Percentiles rank a stretch among this genome's conserved stretches.
Conservation (phyloP, 2,113 vertebrate genomes). For the Pampusana beccarii region DNA sequence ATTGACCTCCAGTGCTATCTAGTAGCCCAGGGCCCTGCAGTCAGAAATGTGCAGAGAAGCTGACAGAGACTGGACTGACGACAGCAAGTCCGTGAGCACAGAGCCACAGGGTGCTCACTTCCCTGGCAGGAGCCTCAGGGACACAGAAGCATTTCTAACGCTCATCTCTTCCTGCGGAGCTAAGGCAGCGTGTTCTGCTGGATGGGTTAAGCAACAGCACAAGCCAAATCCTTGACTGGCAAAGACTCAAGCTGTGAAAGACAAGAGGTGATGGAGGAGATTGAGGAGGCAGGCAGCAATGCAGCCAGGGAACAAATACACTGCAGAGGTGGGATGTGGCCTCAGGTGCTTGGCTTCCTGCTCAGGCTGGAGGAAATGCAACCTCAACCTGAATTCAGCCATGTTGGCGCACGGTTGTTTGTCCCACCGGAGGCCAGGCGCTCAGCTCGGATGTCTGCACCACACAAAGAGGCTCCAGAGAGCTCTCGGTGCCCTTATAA, state of each 20-base stretch:
- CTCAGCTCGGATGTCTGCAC: not conserved
- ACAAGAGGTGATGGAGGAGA: not conserved
- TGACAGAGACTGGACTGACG: not conserved
- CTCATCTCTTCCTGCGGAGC: not conserved
- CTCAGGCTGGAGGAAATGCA: not conserved
- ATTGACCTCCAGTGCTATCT: accelerated
- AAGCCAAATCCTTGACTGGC: not conserved
- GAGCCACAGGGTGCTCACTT: not conserved
- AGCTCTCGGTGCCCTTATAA: slow-evolving; percentile 47
- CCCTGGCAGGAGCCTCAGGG: not conserved
- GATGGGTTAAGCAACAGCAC: not conserved
- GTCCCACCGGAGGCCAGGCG: not conserved
- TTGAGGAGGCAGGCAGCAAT: not conserved
- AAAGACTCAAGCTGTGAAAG: not conserved
- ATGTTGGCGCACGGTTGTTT: not conserved
- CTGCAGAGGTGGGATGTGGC: not conserved
- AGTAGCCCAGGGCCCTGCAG: not conserved
- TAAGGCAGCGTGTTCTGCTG: not conserved
- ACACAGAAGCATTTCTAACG: not conserved
- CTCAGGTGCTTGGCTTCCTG: not conserved
- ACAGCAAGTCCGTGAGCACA: not conserved
- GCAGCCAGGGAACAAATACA: not conserved
- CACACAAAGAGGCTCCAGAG: not conserved
- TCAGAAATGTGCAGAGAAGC: not conserved
- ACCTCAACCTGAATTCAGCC: not conserved